Evolutionary conservation across 2,888 invertebrate genomes (phyloP), one percentile per base, ranked within the genome.

Genomic region (Axea sp.): DNA sequence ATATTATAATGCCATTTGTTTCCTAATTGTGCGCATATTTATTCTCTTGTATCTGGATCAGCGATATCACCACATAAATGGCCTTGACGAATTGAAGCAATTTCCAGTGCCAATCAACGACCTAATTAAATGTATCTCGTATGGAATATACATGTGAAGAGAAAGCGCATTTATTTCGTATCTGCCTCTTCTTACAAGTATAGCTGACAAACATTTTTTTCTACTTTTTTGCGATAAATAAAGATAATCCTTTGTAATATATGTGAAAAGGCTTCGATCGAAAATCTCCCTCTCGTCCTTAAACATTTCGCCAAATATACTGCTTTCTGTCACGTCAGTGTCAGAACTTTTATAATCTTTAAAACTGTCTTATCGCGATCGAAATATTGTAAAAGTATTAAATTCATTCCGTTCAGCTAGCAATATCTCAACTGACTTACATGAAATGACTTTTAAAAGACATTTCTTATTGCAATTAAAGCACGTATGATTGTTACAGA

Each of bases 11-110:
- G 19, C 17, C 12, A 47, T 60, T 67, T 45, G 28, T 62, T 49
- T 12, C 30, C 59, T 57, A 55, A 62, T 35, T 67, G 55, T 43
- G 24, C 24, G 5, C 22, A 37, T 35, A 49, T 43, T 51, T 53
- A 62, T 65, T 31, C 53, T 33, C 60, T 41, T 28, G 45, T 60
- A 74, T 69, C 53, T 60, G 65, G 69, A 67, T 65, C 69, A 33
- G n/a, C 65, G 74, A 75, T 75, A 75, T 75, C 74, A 57, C 74
- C 71, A 71, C 74, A 75, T 71, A 75, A 75, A 75, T 65, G 71
- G 74, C 74, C 74, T 74, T 69, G 73, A 68, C 68, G 69, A 65
- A 74, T 65, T 49, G 74, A 74, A 69, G 49, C 74, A 65, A 74
- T 74, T 74, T 74, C 69, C 69, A 74, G 64, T 57, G 65, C 74